Evolutionary conservation across 2,797 vertebrate genomes (phyloP).

Genomic region (Chrosomus eos): DNA sequence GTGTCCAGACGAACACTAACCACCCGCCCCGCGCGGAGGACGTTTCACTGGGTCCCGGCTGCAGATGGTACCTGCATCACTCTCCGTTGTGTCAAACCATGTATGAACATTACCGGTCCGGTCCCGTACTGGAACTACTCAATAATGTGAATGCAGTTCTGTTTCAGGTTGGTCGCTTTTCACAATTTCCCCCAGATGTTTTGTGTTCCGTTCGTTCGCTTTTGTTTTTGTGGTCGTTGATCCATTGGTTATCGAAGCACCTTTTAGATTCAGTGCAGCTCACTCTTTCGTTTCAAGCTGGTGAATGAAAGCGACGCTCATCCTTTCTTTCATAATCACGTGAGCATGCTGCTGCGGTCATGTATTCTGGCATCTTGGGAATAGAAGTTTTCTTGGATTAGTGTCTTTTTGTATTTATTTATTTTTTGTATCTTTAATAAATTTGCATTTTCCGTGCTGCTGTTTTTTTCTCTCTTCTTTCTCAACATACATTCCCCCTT

Average conservation of each 20-base stretch:
- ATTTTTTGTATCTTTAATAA: slow-evolving; percentile 81
- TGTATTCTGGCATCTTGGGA: slow-evolving; percentile 83
- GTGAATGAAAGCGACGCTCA: slow-evolving; percentile 80
- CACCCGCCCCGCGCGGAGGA: slow-evolving; percentile 53
- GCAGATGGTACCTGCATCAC: slow-evolving; percentile 38
- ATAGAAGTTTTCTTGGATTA: slow-evolving; percentile 81
- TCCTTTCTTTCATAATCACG: slow-evolving; percentile 69
- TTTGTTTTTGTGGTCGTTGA: slow-evolving; percentile 69
- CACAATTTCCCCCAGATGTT: slow-evolving; percentile 42
- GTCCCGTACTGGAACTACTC: slow-evolving; percentile 85
- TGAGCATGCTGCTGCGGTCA: slow-evolving; percentile 89
- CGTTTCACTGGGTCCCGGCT: slow-evolving; percentile 64
- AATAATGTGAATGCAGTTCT: slow-evolving; percentile 81
- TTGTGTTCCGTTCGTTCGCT: slow-evolving; percentile 66
- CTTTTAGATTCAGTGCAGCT: slow-evolving; percentile 76
- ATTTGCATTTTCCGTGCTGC: slow-evolving; percentile 73
- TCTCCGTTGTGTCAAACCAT: slow-evolving; percentile 65
- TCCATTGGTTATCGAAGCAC: slow-evolving; percentile 82
- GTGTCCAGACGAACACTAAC: slow-evolving; percentile 90
- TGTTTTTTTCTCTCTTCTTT: slow-evolving; percentile 64
- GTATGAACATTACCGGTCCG: slow-evolving; percentile 83
- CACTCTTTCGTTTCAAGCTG: slow-evolving; percentile 77
- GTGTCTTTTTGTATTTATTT: slow-evolving; percentile 79
- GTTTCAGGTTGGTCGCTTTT: slow-evolving; percentile 64
- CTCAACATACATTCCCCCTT: not conserved